phyloP scores from a whole-genome alignment of 2,888 invertebrate genomes.

The Entomobrya proxima region DNA sequence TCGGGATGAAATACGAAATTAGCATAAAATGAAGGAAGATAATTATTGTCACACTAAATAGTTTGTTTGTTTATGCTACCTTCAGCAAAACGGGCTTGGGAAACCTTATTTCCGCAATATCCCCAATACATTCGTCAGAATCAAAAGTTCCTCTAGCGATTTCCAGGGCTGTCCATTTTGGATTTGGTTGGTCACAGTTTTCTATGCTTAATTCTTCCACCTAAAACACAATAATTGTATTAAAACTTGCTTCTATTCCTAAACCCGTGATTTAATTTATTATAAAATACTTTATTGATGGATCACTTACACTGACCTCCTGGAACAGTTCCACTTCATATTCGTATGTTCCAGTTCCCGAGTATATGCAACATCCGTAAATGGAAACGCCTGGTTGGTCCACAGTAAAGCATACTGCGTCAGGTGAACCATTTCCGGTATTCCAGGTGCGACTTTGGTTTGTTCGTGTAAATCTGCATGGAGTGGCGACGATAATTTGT shows the following conservation, averaged over 20 bases:
- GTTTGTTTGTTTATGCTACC: constrained; percentile 79
- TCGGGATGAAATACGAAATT: neutral
- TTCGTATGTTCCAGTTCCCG: constrained; percentile 91
- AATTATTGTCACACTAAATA: neutral
- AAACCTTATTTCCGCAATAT: constrained; percentile 93
- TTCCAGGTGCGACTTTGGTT: constrained; percentile 96
- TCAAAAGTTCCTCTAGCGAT: constrained; percentile 89
- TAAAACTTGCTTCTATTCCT: neutral
- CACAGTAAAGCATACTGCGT: constrained; percentile 96
- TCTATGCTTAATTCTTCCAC: constrained; percentile 69
- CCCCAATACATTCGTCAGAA: constrained; percentile 87
- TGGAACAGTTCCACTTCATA: constrained; percentile 91
- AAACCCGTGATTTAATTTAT: constrained; percentile 7
- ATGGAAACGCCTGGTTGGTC: constrained; percentile 92
- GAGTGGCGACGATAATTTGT: constrained; percentile 89
- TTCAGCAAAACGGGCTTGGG: constrained; percentile 91
- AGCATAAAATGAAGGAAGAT: neutral
- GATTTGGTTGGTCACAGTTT: constrained; percentile 76
- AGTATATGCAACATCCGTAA: constrained; percentile 93
- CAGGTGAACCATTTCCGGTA: constrained; percentile 96
- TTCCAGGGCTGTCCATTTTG: constrained; percentile 90
- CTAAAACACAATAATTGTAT: constrained; percentile 42
- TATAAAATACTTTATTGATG: no score
- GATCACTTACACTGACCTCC: constrained; percentile 66
- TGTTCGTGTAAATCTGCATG: constrained; percentile 92